Evolutionary conservation across 2,797 vertebrate genomes (phyloP), one percentile per base, ranked within the genome.

Genomic region (Anableps anableps): DNA sequence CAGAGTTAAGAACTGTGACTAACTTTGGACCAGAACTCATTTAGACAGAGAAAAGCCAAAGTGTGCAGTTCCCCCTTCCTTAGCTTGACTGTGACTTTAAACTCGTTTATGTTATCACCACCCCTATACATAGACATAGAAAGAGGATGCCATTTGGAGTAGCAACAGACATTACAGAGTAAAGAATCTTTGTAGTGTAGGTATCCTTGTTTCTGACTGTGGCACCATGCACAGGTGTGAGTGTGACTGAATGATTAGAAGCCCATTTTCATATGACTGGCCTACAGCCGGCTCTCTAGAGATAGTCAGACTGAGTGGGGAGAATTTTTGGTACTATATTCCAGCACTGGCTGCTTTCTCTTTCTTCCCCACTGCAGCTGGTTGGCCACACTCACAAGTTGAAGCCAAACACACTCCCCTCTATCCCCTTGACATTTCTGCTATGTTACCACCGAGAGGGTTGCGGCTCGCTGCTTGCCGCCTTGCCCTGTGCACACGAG

Each of bases 361-460:
- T 77, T 78, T 75, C 45, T 72, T 79, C 62, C 82, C 85, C 77
- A 43, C 60, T 84, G 88, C 92, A 94, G 91, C 92, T 91, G 92
- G 90, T 87, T 34, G 50, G 89, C 89, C 86, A 83, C 92, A 88
- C 89, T 91, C 79, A 6, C 75, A 76, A 80, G 87, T 81, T 36
- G 1, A 79, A 83, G 84, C 90, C 89, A 92, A 94, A 93, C 91
- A 89, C 89, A 81, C 90, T 86, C 89, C 86, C 82, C 77, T 82
- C 81, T 83, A 90, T 90, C 88, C 93, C 88, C 88, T 36, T 89
- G 93, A 94, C 90, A 92, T 88, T 93, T 93, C 29, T 86, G 92
- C 89, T 86, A 92, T 92, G 92, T 84, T 88, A 76, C 88, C 62
- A 68, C 85, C 88, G 88, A 88, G 79, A 88, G 88, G 91, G 89